Conservation (phyloP, 2,797 vertebrate genomes). For the Myotis vivesi region DNA sequence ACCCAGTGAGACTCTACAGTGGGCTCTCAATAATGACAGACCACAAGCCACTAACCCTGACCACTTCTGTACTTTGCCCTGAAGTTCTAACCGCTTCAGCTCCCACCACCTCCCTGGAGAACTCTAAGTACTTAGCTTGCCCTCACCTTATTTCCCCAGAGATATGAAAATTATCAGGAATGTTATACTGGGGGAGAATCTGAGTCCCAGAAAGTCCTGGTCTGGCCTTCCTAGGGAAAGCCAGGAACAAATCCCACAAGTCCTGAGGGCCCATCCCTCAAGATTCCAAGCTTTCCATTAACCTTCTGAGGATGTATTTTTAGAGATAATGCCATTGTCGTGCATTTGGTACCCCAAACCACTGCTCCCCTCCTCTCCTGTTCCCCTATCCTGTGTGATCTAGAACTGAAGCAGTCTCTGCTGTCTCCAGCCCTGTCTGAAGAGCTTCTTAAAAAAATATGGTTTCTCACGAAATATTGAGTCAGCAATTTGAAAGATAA, state of each 20-base stretch:
- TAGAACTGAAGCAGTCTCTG: not conserved
- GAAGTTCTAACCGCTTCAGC: not conserved
- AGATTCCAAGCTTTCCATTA: too few relatives aligned
- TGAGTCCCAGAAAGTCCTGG: not conserved
- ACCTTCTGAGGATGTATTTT: not conserved
- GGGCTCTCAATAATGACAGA: not conserved
- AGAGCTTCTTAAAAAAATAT: not conserved
- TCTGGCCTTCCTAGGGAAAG: not conserved
- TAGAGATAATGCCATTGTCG: too few relatives aligned
- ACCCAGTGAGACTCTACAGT: not conserved
- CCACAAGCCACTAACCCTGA: not conserved
- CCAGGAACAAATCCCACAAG: not conserved
- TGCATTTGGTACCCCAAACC: too few relatives aligned
- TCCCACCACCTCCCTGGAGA: not conserved
- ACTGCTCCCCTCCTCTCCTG: too few relatives aligned
- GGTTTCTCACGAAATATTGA: not conserved
- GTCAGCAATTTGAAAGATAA: not conserved
- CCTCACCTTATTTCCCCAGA: not conserved
- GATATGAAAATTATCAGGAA: not conserved
- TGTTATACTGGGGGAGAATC: not conserved
- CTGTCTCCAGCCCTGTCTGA: not conserved
- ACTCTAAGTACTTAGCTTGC: not conserved
- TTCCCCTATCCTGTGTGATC: too few relatives aligned
- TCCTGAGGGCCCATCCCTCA: not conserved
- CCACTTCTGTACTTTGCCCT: not conserved